Conservation (phyloP, 2,888 invertebrate species). For the Heliconius ethilla region DNA sequence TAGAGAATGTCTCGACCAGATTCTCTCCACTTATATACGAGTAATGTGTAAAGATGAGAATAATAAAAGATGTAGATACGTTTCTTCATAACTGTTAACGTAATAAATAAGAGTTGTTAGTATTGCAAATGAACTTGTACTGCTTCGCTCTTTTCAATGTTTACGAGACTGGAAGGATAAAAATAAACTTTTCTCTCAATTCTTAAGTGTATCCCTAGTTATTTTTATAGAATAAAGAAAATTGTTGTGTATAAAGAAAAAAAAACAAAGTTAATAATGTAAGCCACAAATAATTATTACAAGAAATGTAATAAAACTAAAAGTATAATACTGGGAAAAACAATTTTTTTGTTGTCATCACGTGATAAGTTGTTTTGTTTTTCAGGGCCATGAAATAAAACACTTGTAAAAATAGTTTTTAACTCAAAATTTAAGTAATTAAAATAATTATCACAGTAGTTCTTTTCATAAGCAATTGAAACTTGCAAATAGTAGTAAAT, state of each 20-base stretch:
- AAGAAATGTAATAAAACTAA: too few relatives aligned
- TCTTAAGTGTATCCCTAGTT: background rate
- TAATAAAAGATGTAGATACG: too few relatives aligned
- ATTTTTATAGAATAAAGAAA: background rate
- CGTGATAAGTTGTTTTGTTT: conserved; percentile 54
- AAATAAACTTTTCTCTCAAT: conserved; percentile 28
- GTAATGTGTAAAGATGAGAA: too few relatives aligned
- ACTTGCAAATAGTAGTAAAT: conserved; percentile 2
- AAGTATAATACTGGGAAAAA: background rate
- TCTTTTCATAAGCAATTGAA: background rate
- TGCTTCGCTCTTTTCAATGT: conserved; percentile 9
- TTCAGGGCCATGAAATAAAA: conserved; percentile 58
- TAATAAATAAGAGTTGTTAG: background rate
- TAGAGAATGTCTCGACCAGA: too few relatives aligned
- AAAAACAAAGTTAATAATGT: background rate
- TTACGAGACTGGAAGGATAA: conserved; percentile 12
- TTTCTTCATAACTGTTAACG: background rate
- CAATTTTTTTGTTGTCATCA: conserved; percentile 59
- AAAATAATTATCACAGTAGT: background rate
- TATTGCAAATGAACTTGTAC: conserved; percentile 10
- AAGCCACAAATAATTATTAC: background rate
- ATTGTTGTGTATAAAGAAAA: background rate
- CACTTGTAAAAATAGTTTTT: conserved; percentile 46
- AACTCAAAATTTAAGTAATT: background rate
- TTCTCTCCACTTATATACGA: too few relatives aligned